These are phyloP conservation scores for Globia sparganii DNA, from an alignment of 2,888 invertebrate genomes.

Conservation along the genomic window DNA sequence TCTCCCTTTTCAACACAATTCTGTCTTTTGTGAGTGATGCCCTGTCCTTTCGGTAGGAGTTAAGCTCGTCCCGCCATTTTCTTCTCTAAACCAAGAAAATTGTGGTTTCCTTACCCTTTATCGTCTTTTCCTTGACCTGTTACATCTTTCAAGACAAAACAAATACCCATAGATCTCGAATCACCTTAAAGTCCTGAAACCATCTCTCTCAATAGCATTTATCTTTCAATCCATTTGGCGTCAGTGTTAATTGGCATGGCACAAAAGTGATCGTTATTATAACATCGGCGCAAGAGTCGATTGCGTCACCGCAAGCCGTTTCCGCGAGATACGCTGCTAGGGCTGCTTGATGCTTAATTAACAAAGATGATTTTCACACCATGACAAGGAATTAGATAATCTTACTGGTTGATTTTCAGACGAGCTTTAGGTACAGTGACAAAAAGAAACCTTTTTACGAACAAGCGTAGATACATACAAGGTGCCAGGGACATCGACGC, in stretches of 20 bases:
- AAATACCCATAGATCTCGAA: neutral
- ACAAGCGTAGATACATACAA: neutral
- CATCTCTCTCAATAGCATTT: slow-evolving; percentile 4
- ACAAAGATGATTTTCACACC: neutral
- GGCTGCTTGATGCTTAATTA: slow-evolving; percentile 48
- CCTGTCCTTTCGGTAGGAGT: neutral
- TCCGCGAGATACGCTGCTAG: slow-evolving; percentile 61
- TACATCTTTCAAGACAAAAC: neutral
- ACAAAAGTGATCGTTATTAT: slow-evolving; percentile 64
- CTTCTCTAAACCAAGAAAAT: too few species aligned
- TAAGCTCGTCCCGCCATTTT: neutral
- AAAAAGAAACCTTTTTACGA: neutral
- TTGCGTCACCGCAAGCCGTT: slow-evolving; percentile 64
- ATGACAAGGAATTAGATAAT: neutral
- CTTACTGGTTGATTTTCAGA: neutral
- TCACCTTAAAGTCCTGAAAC: neutral
- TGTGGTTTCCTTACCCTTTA: neutral
- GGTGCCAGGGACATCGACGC: too few species aligned
- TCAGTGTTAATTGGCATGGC: slow-evolving; percentile 59
- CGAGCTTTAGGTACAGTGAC: neutral
- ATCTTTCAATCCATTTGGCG: slow-evolving; percentile 35
- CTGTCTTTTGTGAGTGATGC: too few species aligned
- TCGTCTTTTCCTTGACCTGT: neutral
- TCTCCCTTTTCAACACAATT: too few species aligned
- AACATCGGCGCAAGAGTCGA: slow-evolving; percentile 63